Evolutionary conservation across 2,888 invertebrate species (phyloP).

Genomic region (Drosophila rubida): DNA sequence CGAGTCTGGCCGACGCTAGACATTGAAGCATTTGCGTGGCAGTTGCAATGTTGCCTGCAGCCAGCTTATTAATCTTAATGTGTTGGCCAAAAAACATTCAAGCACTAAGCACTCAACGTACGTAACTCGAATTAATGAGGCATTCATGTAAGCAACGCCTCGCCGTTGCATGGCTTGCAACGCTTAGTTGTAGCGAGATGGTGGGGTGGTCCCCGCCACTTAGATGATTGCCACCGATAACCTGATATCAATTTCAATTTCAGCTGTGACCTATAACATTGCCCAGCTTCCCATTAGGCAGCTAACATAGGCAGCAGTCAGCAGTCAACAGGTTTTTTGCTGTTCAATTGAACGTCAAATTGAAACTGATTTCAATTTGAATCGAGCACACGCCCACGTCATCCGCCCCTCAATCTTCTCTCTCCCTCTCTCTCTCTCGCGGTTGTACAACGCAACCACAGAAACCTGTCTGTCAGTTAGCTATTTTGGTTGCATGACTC

Average conservation of each 20-base stretch:
- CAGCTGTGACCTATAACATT: slow-evolving; percentile 23
- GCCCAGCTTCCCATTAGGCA: slow-evolving; percentile 2
- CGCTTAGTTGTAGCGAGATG: background rate
- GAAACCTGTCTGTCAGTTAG: slow-evolving; percentile 48
- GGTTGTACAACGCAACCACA: slow-evolving; percentile 6
- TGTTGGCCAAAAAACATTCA: slow-evolving; percentile 24
- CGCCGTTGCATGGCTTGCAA: slow-evolving; percentile 15
- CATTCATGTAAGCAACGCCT: slow-evolving; percentile 64
- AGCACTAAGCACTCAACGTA: slow-evolving; percentile 23
- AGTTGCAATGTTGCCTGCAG: slow-evolving; percentile 36
- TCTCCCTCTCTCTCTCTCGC: background rate
- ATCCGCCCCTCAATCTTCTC: background rate
- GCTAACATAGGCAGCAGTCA: too few relatives aligned
- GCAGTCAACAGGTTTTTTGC: slow-evolving; percentile 9
- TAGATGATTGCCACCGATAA: slow-evolving; percentile 46
- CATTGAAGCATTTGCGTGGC: slow-evolving; percentile 55
- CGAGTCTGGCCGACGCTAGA: slow-evolving; percentile 44
- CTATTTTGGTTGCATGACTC: slow-evolving; percentile 59
- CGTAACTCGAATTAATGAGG: slow-evolving; percentile 56
- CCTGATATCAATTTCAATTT: slow-evolving; percentile 20
- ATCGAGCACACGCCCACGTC: slow-evolving; percentile 46
- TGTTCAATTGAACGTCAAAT: slow-evolving; percentile 16
- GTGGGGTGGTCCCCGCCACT: slow-evolving; percentile 12
- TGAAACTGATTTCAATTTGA: slow-evolving; percentile 36
- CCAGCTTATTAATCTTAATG: slow-evolving; percentile 46